Base-by-base conservation (phyloP, 2,888 invertebrate species). In the Pollenia griseotomentosa region DNA sequence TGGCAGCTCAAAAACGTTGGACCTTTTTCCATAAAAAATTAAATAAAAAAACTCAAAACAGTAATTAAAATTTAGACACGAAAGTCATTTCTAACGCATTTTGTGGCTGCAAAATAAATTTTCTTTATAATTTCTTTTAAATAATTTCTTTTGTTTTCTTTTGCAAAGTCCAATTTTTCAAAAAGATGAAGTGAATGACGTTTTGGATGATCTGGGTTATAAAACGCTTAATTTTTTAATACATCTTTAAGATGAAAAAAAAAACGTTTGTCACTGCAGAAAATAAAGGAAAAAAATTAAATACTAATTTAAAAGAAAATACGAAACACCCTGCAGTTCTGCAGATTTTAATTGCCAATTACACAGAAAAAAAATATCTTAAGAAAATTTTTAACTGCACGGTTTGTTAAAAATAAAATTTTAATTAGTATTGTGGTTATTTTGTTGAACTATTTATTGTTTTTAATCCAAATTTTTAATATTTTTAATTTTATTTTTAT, bases 21-120 rank as follows among this genome's bases (percentile, higher is more conserved):
- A 61, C 51, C 33, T 61, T 42, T 66, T 11, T 33, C 19, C 12
- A 4, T 5, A 46, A 33, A 33, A 11, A 46, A 23, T 19, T 16
- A 51, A 19, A 9, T 53, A 16, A 55, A 65, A 71, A 57, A 51
- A 14, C 11, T 16, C 16, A 42, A 59, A 74, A 74, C n/a, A 2
- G 23, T 59, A 74, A 82, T 82, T 68, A 74, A 68, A 82, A 66
- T 33, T 71, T 71, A 53, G n/a, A 74, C 66, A 57, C 59, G 59
- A 66, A 74, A 74, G 74, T 51, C 19, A 81, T 57, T 57, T 59
- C 19, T 57, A 66, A 81, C n/a, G 23, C 48, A 55, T 66, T 79
- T 61, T 10, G n/a, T 51, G n/a, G 51, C 23, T 12, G 19, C 70
- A 11, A 53, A 40, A 42, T n/a, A 53, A 33, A 33, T 55, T 61